A percentile compares a stretch with the other conserved stretches of the same genome.
Conservation (phyloP, 1,140 invertebrate species). For the Myzus persicae region DNA sequence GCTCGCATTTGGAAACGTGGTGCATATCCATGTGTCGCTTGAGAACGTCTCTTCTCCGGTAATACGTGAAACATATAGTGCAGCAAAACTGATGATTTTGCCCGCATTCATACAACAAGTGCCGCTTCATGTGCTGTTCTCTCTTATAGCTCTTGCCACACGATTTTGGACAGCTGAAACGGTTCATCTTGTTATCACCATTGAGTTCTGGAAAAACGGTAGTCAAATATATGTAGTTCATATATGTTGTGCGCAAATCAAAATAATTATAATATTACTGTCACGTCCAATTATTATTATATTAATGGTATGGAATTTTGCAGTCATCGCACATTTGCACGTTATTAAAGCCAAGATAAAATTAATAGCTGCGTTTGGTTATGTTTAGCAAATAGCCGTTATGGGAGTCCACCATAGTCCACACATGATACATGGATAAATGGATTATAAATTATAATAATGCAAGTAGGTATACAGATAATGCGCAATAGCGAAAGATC, state of each 20-base stretch:
- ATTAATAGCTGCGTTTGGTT: background rate
- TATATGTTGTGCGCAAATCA: background rate
- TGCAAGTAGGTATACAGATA: background rate
- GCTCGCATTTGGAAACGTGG: background rate
- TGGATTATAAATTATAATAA: background rate
- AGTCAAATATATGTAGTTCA: background rate
- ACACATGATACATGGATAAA: background rate
- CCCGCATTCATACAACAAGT: slow-evolving; percentile 63
- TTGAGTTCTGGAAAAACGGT: background rate
- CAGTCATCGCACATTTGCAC: background rate
- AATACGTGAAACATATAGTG: slow-evolving; percentile 65
- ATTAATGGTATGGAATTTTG: background rate
- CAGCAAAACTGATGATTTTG: slow-evolving; percentile 66
- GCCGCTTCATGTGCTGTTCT: slow-evolving; percentile 61
- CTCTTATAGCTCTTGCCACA: slow-evolving; percentile 61
- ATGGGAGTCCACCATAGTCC: background rate
- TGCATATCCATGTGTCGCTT: background rate
- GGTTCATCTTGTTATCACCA: background rate
- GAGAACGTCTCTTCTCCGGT: slow-evolving; percentile 51
- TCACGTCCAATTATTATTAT: background rate
- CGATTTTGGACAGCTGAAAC: slow-evolving; percentile 51
- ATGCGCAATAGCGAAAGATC: background rate
- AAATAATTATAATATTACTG: background rate
- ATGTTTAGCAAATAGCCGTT: background rate
- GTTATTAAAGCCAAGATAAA: background rate